These are phyloP conservation scores for Metopolophium dirhodum DNA, from an alignment of 1,140 invertebrate species.

Conservation along the genomic window DNA sequence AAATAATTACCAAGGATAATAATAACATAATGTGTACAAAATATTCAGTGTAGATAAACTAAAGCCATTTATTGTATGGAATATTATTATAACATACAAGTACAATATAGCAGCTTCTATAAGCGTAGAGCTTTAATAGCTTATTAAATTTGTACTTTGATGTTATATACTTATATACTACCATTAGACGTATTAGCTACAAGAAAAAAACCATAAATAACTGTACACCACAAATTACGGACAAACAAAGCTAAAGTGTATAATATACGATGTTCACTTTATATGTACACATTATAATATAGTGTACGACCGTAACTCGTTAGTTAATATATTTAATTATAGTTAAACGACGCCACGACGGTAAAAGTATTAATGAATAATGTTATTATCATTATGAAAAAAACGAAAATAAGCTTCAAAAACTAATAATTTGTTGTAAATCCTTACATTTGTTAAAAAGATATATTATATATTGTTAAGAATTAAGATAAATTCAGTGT, in stretches of 20 bases:
- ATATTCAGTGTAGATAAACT: neutral
- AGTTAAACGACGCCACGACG: neutral
- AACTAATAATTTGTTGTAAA: neutral
- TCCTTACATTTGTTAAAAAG: neutral
- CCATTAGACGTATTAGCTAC: neutral
- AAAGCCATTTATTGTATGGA: neutral
- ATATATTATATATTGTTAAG: neutral
- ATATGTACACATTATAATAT: neutral
- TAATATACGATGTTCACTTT: too few species aligned
- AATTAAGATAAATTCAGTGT: neutral
- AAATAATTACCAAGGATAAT: neutral
- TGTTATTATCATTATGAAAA: neutral
- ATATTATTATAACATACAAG: neutral
- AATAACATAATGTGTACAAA: neutral
- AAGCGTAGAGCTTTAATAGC: neutral
- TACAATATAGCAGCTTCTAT: neutral
- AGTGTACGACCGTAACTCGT: neutral
- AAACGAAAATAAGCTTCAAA: neutral
- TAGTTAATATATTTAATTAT: neutral
- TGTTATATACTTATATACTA: neutral
- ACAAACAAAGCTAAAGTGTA: neutral
- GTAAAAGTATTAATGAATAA: neutral
- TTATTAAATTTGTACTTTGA: neutral
- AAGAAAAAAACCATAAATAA: neutral
- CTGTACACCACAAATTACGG: neutral